Evolutionary conservation across 2,797 vertebrate species (phyloP).

Genomic region (Phalloptychus januarius): DNA sequence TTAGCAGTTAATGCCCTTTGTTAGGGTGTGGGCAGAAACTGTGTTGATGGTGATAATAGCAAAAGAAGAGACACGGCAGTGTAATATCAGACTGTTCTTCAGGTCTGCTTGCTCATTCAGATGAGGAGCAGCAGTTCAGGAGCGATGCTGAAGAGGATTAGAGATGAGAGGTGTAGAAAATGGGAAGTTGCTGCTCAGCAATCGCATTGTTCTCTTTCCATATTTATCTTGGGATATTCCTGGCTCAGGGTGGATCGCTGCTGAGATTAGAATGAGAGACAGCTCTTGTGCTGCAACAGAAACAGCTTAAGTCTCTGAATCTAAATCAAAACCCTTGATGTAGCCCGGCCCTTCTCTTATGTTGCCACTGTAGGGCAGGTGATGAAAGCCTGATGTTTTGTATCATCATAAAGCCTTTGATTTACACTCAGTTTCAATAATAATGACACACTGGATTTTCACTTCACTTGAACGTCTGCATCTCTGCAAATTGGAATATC

Average conservation of each 20-base stretch:
- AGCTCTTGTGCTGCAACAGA: conserved; percentile 78
- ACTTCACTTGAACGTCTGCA: neutral
- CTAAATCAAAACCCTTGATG: conserved; percentile 74
- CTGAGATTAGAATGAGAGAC: conserved; percentile 81
- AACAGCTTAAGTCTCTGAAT: conserved; percentile 77
- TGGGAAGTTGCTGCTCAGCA: conserved; percentile 82
- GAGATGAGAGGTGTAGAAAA: conserved; percentile 73
- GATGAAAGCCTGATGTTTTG: conserved; percentile 58
- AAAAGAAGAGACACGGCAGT: conserved; percentile 54
- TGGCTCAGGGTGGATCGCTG: conserved; percentile 81
- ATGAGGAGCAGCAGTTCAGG: conserved; percentile 77
- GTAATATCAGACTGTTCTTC: conserved; percentile 67
- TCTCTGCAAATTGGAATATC: neutral
- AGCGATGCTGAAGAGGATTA: conserved; percentile 84
- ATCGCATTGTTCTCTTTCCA: conserved; percentile 84
- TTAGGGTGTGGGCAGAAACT: conserved; percentile 55
- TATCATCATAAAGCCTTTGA: conserved; percentile 48
- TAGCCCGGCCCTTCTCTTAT: conserved; percentile 56
- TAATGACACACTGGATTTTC: conserved; percentile 30
- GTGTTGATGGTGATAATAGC: conserved; percentile 57
- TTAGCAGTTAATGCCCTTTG: conserved; percentile 27
- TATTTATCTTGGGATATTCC: conserved; percentile 86
- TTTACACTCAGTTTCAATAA: conserved; percentile 33
- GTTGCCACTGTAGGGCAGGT: conserved; percentile 58
- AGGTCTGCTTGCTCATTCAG: conserved; percentile 75